Evolutionary conservation across 2,797 vertebrate species (phyloP).

Genomic region (Girardinus metallicus): DNA sequence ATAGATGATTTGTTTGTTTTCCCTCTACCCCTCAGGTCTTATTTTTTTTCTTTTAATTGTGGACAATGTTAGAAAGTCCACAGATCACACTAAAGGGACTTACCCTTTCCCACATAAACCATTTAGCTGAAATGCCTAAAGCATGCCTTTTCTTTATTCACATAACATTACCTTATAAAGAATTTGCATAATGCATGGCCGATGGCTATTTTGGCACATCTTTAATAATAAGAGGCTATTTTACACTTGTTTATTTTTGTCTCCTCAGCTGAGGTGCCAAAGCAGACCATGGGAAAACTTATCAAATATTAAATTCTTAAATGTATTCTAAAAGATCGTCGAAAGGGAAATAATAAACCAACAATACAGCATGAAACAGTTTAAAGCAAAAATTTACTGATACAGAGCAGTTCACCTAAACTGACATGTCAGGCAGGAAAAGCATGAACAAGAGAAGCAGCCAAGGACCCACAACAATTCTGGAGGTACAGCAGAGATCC

Average conservation of each 20-base stretch:
- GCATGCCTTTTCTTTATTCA: slow-evolving; percentile 7
- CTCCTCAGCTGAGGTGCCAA: neutral
- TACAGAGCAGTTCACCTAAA: neutral
- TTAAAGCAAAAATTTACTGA: neutral
- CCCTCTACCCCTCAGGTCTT: neutral
- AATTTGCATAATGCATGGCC: slow-evolving; percentile 18
- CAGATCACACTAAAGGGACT: neutral
- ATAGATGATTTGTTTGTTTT: neutral
- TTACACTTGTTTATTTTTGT: slow-evolving; percentile 8
- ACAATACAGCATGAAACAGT: neutral
- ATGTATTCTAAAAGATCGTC: neutral
- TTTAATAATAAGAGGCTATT: neutral
- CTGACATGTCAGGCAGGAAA: neutral
- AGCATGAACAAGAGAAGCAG: neutral
- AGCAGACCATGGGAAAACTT: neutral
- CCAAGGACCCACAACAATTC: neutral
- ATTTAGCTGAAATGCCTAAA: slow-evolving; percentile 10
- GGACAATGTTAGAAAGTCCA: neutral
- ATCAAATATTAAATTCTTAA: neutral
- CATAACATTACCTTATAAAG: slow-evolving; percentile 13
- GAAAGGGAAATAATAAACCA: neutral
- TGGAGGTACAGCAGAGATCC: neutral
- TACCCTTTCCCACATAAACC: neutral
- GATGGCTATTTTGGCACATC: slow-evolving; percentile 11
- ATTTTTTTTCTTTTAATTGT: neutral